Evolutionary conservation across 2,797 vertebrate species (phyloP).

Genomic region (Hypotaenidia okinawae): DNA sequence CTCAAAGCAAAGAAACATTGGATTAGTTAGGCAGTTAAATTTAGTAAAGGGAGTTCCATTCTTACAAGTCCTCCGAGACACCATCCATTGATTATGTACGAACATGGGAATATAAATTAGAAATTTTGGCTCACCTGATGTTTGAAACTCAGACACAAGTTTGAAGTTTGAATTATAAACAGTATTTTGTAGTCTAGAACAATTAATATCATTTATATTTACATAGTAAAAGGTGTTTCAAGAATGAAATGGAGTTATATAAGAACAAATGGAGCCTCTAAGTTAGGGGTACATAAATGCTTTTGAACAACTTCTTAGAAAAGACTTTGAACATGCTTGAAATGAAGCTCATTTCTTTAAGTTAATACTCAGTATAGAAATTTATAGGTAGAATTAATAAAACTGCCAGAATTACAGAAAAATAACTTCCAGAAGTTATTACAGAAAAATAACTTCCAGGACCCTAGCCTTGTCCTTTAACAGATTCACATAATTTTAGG

Average conservation of each 20-base stretch:
- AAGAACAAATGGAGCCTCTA: not conserved
- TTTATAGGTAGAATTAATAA: not conserved
- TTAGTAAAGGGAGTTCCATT: not conserved
- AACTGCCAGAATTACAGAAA: not conserved
- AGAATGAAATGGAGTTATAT: not conserved
- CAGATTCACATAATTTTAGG: too few species aligned
- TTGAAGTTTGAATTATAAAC: not conserved
- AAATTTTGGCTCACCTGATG: not conserved
- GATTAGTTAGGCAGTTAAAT: slow-evolving; percentile 6
- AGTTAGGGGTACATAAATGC: not conserved
- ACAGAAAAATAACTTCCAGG: not conserved
- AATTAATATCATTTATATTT: not conserved
- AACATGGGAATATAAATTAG: not conserved
- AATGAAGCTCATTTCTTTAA: not conserved
- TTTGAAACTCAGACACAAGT: not conserved
- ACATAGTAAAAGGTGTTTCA: not conserved
- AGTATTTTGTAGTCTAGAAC: not conserved
- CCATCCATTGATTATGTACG: not conserved
- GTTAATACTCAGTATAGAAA: not conserved
- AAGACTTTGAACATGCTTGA: not conserved
- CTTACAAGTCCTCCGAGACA: not conserved
- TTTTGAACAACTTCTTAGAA: not conserved
- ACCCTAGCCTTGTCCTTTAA: not conserved
- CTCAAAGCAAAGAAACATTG: not conserved
- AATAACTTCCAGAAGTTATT: not conserved